Evolutionary conservation across 1,140 invertebrate genomes (phyloP).

Genomic region (Habropoda laboriosa): DNA sequence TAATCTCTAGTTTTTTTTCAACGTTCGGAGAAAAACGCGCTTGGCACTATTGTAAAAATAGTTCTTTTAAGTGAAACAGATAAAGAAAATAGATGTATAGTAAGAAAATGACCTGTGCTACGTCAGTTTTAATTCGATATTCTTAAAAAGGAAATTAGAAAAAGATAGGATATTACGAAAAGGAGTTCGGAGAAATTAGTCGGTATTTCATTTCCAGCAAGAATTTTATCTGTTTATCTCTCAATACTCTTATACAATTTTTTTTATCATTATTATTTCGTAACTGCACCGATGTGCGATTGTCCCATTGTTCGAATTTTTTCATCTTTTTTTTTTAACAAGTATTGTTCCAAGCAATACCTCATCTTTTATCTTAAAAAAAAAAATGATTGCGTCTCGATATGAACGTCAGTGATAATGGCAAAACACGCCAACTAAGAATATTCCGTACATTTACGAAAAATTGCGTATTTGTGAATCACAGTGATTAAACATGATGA

Average conservation of each 20-base stretch:
- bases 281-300: background rate
- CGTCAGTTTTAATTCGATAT: background rate
- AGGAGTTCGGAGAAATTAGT: background rate
- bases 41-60: background rate
- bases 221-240: no score
- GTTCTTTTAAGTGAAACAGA: background rate
- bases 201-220: background rate
- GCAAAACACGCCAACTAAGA: background rate
- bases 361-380: background rate
- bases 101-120: background rate
- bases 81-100: background rate
- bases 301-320: no score
- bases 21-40: background rate
- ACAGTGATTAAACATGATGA: constrained; percentile 1
- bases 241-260: background rate
- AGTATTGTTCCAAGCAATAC: background rate
- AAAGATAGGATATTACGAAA: no score
- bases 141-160: background rate
- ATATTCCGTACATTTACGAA: background rate
- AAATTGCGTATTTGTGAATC: background rate
- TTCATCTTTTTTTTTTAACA: no score
- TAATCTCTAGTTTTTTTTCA: background rate
- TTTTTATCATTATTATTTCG: background rate
- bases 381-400: background rate
- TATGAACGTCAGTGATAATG: background rate